Base-by-base conservation (phyloP, 1,140 invertebrate genomes). In the Platorchestia sp. region DNA sequence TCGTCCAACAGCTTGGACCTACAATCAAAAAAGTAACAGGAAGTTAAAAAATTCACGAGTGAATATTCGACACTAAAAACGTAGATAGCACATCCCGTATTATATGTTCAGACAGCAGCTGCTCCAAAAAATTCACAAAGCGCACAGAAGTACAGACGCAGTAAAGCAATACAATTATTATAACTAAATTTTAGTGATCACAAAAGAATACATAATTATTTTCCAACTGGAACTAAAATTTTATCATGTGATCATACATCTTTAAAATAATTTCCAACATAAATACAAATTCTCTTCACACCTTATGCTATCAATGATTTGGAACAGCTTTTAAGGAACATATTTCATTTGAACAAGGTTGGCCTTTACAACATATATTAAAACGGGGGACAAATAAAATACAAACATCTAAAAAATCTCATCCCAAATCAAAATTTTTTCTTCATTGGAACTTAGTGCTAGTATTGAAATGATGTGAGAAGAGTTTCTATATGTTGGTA, bases 1-100 rank as follows among this genome's bases (percentile, higher is more conserved):
- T 44, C 75, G 27, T 41, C 95, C 95, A 40, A 93, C 91, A 45
- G 91, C 91, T 36, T 93, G 7, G 14, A 93, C 91, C 95, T 96
- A 44, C 87, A 96, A 43, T 43, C 95, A 89, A 75, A 36, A 10
- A 14, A 75, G 59, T 6, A 51, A 14, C 59, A 75, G 14, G 27
- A 1, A 75, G 10, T 36, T 3, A 75, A 22, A 36, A 75, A 75
- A 14, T 22, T 75, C 14, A 36, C 36, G 14, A 75, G 1, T 75
- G 14, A 36, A 75, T 75, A 22, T 10, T 36, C 36, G 36, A 1
- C 59, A 22, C 3, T 3, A 75, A 75, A 14, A 3, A 36, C 7
- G 59, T 75, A 75, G 59, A 75, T 22, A 36, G 59, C 1, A 3
- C 27, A 75, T 75, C 59, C 14, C 14, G 1, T 22, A 75, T 75